Base-by-base conservation (phyloP, 64 coral and sea anemone species). In the Trachythela sp. region DNA sequence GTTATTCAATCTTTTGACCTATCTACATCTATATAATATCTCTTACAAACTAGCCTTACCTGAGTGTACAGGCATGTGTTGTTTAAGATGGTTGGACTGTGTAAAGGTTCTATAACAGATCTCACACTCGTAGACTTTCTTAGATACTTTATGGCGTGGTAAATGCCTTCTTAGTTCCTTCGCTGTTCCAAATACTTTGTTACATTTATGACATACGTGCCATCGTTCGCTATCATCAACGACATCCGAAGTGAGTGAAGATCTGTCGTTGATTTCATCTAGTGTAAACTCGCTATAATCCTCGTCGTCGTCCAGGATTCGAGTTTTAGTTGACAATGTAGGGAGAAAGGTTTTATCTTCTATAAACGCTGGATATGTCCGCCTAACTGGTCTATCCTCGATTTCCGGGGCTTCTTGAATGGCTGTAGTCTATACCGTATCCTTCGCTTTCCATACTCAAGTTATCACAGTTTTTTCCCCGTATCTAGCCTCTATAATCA, bases 61-160 rank as follows among this genome's bases (percentile, higher is more conserved):
- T 80, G 75, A 80, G 30, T 80, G 75, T 8, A 80, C 75, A 18
- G 75, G 75, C 75, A 80, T 80, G 75, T 80, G 75, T 39, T 80
- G 75, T 37, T 80, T 80, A 6, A 80, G 32, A 39, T 80, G 75
- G 35, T 80, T 80, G 0, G 75, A 80, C 33, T 80, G 75, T 10
- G 75, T 80, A 8, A 80, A 80, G 2, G 75, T 80, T 9, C 75
- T 35, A 9, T 6, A 39, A 8, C 75, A 80, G 9, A 80, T 80
- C 75, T 80, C 75, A 29, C 75, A 80, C 8, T 80, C 4, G 37
- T 37, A 80, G 31, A 80, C 37, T 22, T 80, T 80, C 75, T 80
- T 80, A 9, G 75, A 80, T 39, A 80, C 34, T 37, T 80, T 80
- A 29, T 80, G 75, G 2, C 75, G 75, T 13, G 75, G 75, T 35